Base-by-base conservation (phyloP, 2,797 vertebrate species). In the Chaenodraco wilsoni region DNA sequence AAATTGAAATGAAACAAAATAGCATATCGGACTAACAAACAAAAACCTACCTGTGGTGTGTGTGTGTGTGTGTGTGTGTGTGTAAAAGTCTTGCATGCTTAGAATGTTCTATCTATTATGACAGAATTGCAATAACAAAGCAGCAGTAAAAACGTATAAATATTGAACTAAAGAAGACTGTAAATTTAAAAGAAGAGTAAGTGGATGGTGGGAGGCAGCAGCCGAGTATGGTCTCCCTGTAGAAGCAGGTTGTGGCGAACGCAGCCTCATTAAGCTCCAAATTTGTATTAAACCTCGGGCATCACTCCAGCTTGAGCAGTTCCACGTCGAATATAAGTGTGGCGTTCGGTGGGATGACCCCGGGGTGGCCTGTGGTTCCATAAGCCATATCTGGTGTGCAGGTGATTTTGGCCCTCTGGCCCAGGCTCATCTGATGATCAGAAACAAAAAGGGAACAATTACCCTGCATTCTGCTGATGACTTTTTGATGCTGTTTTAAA, bases 271-370 rank as follows among this genome's bases (percentile, higher is more conserved):
- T 73, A 55, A 49, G 76, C 69, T 72, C 77, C 49, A 41, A 58
- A 69, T 64, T 63, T 10, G 44, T 33, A 1, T 75, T 78, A 49
- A 31, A 49, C 23, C 9, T 8, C 40, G 1, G 45, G 56, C 46
- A 17, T 98, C 94, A 99, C 93, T 99, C 98, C 89, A 99, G 93
- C 92, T 97, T 96, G 84, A 99, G 95, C 76, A 99, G 96, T 86
- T 99, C 98, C 94, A 99, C 97, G 0, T 99, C 98, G 16, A 99
- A 99, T 92, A 99, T 94, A 82, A 99, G 97, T 0, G 97, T 98
- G 82, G 98, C 98, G 5, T 99, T 97, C 48, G 97, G 95, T 40
- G 98, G 98, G 93, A 99, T 99, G 92, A 99, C 98, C 49, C 98
- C 98, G 0, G 98, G 98, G 88, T 99, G 98, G 77, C 98, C 98